Conservation (phyloP, 2,888 invertebrate species). For the Listrodromus nycthemerus region DNA sequence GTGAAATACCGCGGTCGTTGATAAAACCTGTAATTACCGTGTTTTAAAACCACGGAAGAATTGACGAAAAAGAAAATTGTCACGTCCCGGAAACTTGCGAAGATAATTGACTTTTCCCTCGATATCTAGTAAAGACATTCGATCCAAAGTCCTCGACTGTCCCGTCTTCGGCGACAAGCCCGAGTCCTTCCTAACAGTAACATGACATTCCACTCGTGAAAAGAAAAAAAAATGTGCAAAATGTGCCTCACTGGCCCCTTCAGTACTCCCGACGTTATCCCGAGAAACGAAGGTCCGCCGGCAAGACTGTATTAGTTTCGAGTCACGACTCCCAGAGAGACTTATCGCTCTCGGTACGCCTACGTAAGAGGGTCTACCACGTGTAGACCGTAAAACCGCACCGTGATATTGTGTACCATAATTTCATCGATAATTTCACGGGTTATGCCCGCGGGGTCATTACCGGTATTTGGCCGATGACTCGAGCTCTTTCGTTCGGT, state of each 20-base stretch:
- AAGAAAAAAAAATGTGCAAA: neutral
- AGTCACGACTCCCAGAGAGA: constrained; percentile 69
- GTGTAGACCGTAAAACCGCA: constrained; percentile 9
- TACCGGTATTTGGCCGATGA: constrained; percentile 50
- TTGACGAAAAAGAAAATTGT: too few relatives aligned
- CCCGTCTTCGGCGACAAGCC: neutral
- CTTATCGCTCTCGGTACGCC: constrained; percentile 71
- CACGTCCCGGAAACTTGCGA: too few relatives aligned
- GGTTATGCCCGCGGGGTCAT: constrained; percentile 59
- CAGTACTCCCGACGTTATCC: constrained; percentile 65
- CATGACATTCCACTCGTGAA: neutral
- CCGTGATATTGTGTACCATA: constrained; percentile 69
- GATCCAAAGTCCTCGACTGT: too few relatives aligned
- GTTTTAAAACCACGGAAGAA: too few relatives aligned
- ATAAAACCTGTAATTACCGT: too few relatives aligned
- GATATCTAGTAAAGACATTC: too few relatives aligned
- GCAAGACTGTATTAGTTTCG: constrained; percentile 48
- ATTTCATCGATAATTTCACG: constrained; percentile 73
- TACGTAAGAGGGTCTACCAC: constrained; percentile 56
- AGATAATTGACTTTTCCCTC: too few relatives aligned
- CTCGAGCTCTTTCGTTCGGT: constrained; percentile 19
- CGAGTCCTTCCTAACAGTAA: neutral
- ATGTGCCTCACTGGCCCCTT: constrained; percentile 15
- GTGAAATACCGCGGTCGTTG: too few relatives aligned
- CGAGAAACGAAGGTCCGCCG: constrained; percentile 48